phyloP scores from a whole-genome alignment of 2,888 invertebrate species.

The Chrysomela aeneicollis region DNA sequence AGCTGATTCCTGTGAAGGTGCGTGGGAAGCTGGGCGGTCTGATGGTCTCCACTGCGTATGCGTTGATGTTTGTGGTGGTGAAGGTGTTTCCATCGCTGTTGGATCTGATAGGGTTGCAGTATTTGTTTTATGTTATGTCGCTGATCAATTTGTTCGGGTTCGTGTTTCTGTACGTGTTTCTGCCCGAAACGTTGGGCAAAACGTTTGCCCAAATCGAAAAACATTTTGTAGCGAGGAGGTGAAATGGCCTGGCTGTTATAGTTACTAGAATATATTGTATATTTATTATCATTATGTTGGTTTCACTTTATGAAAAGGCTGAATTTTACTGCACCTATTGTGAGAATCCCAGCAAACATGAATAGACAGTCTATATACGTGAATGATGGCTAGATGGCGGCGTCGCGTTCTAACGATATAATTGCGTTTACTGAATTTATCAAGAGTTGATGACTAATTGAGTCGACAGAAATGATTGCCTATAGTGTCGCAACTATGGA shows the following conservation, averaged over 20 bases:
- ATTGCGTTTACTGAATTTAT: too few species aligned
- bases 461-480: too few species aligned
- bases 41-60: slow-evolving; percentile 64
- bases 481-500: too few species aligned
- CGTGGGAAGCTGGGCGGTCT: slow-evolving; percentile 65
- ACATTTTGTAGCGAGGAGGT: slow-evolving; percentile 52
- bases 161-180: slow-evolving; percentile 61
- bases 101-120: slow-evolving; percentile 58
- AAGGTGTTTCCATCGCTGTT: slow-evolving; percentile 64
- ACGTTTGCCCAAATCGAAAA: slow-evolving; percentile 65
- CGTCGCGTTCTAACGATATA: too few species aligned
- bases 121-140: slow-evolving; percentile 63
- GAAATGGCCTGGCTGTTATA: background rate
- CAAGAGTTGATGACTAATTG: too few species aligned
- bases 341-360: too few species aligned
- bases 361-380: too few species aligned
- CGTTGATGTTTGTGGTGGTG: slow-evolving; percentile 65
- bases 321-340: too few species aligned
- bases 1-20: slow-evolving; percentile 64
- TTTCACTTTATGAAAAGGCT: too few species aligned
- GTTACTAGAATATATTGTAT: too few species aligned
- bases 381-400: too few species aligned
- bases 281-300: too few species aligned
- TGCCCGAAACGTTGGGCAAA: slow-evolving; percentile 69
- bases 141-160: slow-evolving; percentile 61